These are phyloP conservation scores for Grammomys surdaster DNA, from an alignment of 2,113 vertebrate genomes.

Conservation along the genomic window DNA sequence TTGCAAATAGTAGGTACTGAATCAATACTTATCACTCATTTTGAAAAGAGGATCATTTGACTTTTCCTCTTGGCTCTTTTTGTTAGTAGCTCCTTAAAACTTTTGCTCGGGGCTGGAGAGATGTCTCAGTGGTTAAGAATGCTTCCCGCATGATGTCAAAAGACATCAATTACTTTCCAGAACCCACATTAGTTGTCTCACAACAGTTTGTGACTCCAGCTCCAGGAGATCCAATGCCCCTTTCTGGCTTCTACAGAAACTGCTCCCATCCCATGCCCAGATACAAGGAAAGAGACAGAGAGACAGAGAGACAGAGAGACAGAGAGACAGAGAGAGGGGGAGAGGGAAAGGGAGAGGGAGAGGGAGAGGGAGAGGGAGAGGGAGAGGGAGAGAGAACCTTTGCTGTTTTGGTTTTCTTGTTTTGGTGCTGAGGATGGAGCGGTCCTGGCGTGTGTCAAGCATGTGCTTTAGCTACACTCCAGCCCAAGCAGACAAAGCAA, in stretches of 20 bases:
- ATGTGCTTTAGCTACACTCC: background rate
- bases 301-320: background rate
- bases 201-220: background rate
- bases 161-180: background rate
- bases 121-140: background rate
- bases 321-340: too few relatives aligned
- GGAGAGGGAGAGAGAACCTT: background rate
- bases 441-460: background rate
- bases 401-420: background rate
- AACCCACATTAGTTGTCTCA: background rate
- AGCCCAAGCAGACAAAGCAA: background rate
- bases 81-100: background rate
- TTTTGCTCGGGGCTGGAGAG: background rate
- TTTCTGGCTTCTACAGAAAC: background rate
- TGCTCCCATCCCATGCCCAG: background rate
- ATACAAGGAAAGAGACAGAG: background rate
- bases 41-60: conserved; percentile 1
- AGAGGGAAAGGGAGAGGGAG: too few relatives aligned
- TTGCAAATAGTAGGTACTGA: background rate
- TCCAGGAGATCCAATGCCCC: background rate
- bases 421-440: background rate
- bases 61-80: background rate
- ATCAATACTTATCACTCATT: background rate
- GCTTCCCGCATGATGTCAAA: background rate
- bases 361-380: background rate